Conservation (phyloP, 2,113 vertebrate species). For the Indicator maculatus region DNA sequence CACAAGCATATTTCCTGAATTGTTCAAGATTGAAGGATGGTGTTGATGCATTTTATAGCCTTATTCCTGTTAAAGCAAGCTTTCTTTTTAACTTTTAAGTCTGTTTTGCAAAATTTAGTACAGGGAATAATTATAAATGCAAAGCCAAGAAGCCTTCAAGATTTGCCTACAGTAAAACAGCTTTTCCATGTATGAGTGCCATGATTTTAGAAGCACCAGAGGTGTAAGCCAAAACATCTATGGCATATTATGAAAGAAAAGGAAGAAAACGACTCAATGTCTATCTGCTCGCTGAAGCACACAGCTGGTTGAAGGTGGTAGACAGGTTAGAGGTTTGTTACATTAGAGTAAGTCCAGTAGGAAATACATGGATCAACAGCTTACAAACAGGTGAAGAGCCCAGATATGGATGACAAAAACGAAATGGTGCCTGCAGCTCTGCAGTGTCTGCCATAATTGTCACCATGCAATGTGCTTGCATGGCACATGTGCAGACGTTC, state of each 20-base stretch:
- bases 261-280: slow-evolving; percentile 1
- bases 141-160: slow-evolving; percentile 5
- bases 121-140: slow-evolving; percentile 14
- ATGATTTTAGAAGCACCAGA: slow-evolving; percentile 23
- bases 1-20: not conserved
- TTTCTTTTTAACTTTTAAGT: not conserved
- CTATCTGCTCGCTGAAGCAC: not conserved
- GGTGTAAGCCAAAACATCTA: slow-evolving; percentile 19
- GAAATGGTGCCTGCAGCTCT: not conserved
- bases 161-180: slow-evolving; percentile 15
- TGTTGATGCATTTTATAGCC: not conserved
- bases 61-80: not conserved
- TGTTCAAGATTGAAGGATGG: not conserved
- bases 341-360: not conserved
- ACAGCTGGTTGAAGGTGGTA: not conserved
- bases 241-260: slow-evolving; percentile 11
- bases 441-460: not conserved
- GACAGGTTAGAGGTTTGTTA: not conserved
- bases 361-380: not conserved
- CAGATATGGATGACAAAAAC: not conserved
- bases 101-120: slow-evolving; percentile 8
- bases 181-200: not conserved
- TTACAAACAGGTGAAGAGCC: not conserved
- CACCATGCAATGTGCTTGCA: fast-evolving
- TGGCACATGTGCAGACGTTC: no score